These are phyloP conservation scores for Lonchura striata DNA, from an alignment of 2,113 vertebrate species.

Conservation along the genomic window DNA sequence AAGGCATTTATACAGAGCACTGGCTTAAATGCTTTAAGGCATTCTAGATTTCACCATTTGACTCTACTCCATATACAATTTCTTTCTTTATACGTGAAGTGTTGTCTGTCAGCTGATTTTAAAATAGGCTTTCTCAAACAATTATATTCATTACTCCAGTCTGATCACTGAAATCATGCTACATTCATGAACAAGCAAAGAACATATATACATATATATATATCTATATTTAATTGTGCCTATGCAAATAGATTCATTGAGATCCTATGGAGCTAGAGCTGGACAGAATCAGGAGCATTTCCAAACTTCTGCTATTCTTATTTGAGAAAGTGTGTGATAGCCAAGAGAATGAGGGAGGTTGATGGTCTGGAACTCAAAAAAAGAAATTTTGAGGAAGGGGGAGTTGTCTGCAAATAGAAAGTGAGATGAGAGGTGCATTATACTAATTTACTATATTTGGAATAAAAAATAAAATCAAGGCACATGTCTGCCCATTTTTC, in stretches of 20 bases:
- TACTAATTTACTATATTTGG: not conserved
- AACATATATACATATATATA: too few relatives aligned
- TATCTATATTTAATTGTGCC: not conserved
- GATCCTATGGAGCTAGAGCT: not conserved
- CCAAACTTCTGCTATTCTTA: not conserved
- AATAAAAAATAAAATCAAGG: not conserved
- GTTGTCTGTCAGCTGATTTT: not conserved
- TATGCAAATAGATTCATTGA: not conserved
- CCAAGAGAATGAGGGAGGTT: not conserved
- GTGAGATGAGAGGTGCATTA: accelerated
- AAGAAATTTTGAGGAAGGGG: not conserved
- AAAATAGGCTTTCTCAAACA: not conserved
- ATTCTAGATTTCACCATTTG: not conserved
- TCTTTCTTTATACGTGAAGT: not conserved
- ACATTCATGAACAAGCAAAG: not conserved
- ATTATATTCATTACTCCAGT: not conserved
- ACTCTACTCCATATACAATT: not conserved
- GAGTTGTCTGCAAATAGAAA: not conserved
- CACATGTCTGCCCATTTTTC: not conserved
- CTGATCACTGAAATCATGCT: not conserved
- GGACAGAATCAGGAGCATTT: not conserved
- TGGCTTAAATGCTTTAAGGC: not conserved
- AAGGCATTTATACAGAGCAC: not conserved
- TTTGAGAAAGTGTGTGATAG: not conserved
- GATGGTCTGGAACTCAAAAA: not conserved